A percentile compares a stretch with the other conserved stretches of the same genome.
Evolutionary conservation across 2,113 vertebrate species (phyloP).

Genomic region (Oreochromis spilurus): DNA sequence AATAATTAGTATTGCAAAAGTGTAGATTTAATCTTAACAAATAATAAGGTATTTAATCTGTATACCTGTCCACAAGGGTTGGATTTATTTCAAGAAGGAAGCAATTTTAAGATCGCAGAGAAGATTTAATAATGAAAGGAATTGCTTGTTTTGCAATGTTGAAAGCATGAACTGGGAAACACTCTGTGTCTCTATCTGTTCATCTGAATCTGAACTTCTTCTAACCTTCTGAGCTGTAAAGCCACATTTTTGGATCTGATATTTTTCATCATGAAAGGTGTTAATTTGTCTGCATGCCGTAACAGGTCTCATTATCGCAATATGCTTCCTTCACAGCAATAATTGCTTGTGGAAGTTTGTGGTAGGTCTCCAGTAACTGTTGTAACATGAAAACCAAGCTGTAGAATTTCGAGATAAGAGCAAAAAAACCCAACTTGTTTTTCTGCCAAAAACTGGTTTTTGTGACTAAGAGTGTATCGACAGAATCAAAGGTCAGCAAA

Average conservation of each 20-base stretch:
- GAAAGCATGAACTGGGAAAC: not conserved
- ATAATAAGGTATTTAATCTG: not conserved
- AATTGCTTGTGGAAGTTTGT: slow-evolving; percentile 26
- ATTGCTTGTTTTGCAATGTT: not conserved
- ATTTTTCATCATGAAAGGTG: not conserved
- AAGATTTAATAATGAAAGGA: not conserved
- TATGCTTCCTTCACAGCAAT: not conserved
- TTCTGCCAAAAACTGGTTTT: not conserved
- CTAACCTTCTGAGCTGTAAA: not conserved
- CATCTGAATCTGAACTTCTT: not conserved
- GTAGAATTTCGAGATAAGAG: not conserved
- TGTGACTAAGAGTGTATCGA: not conserved
- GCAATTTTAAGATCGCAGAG: not conserved
- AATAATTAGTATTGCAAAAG: not conserved
- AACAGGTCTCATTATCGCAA: slow-evolving; percentile 26
- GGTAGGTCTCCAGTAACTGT: not conserved
- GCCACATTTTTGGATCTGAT: not conserved
- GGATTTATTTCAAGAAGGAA: not conserved
- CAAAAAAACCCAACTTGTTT: not conserved
- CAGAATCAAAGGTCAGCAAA: not conserved
- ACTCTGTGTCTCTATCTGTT: not conserved
- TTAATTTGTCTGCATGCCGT: slow-evolving; percentile 24
- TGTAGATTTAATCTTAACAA: not conserved
- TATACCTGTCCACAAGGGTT: not conserved
- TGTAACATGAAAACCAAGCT: not conserved